Percentiles rank a stretch among this genome's conserved stretches.
These are phyloP conservation scores for Cyprinodon brontotheroides DNA, from an alignment of 2,113 vertebrate species.

Conservation along the genomic window DNA sequence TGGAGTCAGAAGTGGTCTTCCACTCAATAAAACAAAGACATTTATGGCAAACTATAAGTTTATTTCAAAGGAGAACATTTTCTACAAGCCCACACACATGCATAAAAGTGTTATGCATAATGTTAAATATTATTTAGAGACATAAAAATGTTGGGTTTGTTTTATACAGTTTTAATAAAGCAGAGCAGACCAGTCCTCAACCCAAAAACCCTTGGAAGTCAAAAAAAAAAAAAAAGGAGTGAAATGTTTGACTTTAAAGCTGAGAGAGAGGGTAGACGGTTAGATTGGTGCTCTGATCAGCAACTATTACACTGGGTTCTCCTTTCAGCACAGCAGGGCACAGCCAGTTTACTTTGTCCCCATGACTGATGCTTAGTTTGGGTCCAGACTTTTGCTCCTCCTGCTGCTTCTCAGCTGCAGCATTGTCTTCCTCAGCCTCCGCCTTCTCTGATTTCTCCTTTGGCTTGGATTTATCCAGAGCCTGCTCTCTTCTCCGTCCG, in stretches of 20 bases:
- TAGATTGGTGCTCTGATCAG: conserved; percentile 86
- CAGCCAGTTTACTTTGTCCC: conserved; percentile 96
- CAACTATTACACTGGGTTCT: conserved; percentile 84
- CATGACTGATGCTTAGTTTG: conserved; percentile 85
- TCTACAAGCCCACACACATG: conserved; percentile 5
- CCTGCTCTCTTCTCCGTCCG: conserved; percentile 63
- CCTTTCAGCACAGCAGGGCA: conserved; percentile 83
- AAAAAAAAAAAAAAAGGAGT: neutral
- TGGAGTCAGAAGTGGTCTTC: conserved; percentile 31
- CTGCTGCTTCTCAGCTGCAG: conserved; percentile 35
- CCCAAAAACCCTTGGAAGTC: neutral
- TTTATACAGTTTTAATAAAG: neutral
- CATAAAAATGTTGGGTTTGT: neutral
- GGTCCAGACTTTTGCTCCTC: conserved; percentile 65
- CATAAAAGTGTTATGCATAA: neutral
- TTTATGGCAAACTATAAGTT: neutral
- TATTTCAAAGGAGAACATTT: conserved; percentile 23
- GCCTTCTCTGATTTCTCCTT: conserved; percentile 13
- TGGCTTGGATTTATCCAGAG: conserved; percentile 16
- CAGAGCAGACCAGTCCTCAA: neutral
- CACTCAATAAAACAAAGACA: conserved; percentile 5
- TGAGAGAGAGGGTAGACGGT: conserved; percentile 82
- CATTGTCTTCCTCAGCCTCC: conserved; percentile 28
- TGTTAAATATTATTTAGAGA: neutral
- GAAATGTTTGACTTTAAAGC: conserved; percentile 31